phyloP scores from a whole-genome alignment of 2,888 invertebrate species.

The Digitonthophagus gazella region DNA sequence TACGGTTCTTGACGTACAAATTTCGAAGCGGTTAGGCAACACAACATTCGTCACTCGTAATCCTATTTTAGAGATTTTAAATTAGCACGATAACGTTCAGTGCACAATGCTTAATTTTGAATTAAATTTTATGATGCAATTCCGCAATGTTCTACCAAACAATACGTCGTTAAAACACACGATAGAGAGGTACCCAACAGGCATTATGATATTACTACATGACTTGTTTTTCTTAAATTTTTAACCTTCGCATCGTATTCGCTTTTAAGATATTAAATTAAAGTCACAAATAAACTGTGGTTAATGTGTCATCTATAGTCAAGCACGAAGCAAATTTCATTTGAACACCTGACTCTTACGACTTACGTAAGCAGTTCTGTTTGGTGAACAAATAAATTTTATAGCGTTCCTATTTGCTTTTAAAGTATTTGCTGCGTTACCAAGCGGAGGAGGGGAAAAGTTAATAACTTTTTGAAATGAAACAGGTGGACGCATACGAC shows the following conservation, averaged over 20 bases:
- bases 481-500: background rate
- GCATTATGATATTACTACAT: background rate
- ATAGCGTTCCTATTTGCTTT: slow-evolving; percentile 11
- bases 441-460: background rate
- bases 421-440: background rate
- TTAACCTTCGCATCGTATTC: too few species aligned
- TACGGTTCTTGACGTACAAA: background rate
- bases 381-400: slow-evolving; percentile 14
- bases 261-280: too few species aligned
- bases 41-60: background rate
- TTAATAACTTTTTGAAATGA: background rate
- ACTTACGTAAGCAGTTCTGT: slow-evolving; percentile 12
- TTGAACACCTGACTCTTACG: slow-evolving; percentile 16
- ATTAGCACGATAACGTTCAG: background rate
- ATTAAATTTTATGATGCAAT: background rate
- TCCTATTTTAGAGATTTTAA: background rate
- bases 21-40: background rate
- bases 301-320: background rate
- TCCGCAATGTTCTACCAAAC: background rate
- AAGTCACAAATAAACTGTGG: background rate
- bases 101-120: background rate
- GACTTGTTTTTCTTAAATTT: too few species aligned
- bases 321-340: slow-evolving; percentile 9
- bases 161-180: background rate
- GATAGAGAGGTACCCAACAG: background rate